A percentile compares a stretch with the other conserved stretches of the same genome.
Evolutionary conservation across 2,888 invertebrate species (phyloP).

Genomic region (Tenthredo livida): DNA sequence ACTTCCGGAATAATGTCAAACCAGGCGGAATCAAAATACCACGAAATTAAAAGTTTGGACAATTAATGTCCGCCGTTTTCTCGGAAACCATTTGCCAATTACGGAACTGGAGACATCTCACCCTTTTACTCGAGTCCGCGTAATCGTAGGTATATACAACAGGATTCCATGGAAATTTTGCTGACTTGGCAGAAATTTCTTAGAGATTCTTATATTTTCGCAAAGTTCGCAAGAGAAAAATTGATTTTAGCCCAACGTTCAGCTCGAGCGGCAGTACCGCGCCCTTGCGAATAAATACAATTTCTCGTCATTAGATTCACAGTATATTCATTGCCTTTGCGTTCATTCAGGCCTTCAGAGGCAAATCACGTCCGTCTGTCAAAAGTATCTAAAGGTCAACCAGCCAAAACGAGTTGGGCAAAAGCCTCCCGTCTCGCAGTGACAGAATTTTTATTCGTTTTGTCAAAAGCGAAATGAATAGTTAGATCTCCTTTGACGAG

Average conservation of each 20-base stretch:
- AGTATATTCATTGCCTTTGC: not conserved
- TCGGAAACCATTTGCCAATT: slow-evolving; percentile 31
- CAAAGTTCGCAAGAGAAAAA: slow-evolving; percentile 21
- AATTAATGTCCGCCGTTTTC: slow-evolving; percentile 22
- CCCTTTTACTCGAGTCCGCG: not conserved
- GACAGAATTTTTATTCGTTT: slow-evolving; percentile 9
- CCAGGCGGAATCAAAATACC: not conserved
- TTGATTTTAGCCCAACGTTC: not conserved
- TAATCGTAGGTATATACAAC: not conserved
- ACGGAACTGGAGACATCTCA: slow-evolving; percentile 9
- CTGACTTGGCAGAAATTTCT: not conserved
- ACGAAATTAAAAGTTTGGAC: slow-evolving; percentile 4
- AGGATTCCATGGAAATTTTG: not conserved
- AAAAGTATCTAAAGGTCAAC: not conserved
- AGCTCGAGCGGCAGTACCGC: not conserved
- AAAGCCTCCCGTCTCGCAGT: not conserved
- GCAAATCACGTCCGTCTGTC: not conserved
- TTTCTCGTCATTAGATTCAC: not conserved
- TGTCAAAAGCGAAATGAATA: not conserved
- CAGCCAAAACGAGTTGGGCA: not conserved
- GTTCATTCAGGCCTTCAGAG: not conserved
- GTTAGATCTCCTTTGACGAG: not conserved
- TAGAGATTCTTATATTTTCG: slow-evolving; percentile 21
- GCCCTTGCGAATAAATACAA: slow-evolving; percentile 4
- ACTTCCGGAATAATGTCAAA: not conserved